These are phyloP conservation scores for Cinclus cinclus DNA, from an alignment of 2,113 vertebrate genomes.

Conservation along the genomic window DNA sequence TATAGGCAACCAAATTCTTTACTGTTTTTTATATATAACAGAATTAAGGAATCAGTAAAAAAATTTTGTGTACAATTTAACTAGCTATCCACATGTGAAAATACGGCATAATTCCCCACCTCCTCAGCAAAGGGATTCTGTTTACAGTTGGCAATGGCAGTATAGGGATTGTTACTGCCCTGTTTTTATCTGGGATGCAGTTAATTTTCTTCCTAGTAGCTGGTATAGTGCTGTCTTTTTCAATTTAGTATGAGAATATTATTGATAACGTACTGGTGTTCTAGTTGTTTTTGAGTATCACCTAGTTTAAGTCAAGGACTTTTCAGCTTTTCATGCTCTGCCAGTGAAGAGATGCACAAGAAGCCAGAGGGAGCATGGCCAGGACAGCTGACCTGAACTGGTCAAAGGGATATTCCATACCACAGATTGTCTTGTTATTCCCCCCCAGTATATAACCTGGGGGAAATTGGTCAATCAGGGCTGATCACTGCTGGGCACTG, in stretches of 20 bases:
- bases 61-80: neutral
- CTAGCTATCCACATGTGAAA: neutral
- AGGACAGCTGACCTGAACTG: neutral
- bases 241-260: neutral
- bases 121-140: neutral
- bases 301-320: neutral
- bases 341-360: neutral
- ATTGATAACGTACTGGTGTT: neutral
- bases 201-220: neutral
- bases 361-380: neutral
- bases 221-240: neutral
- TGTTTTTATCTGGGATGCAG: neutral
- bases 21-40: neutral
- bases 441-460: neutral
- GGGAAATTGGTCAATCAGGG: neutral
- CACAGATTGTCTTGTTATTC: neutral
- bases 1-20: neutral
- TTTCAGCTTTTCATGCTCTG: neutral
- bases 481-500: neutral
- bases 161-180: neutral
- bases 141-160: neutral
- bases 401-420: neutral
- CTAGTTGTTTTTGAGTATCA: neutral
- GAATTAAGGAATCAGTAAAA: slow-evolving; percentile 8
- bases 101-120: neutral